A percentile compares a stretch with the other conserved stretches of the same genome.
These are phyloP conservation scores for Dendronephthya gigantea DNA, from an alignment of 64 coral and sea anemone genomes.

Conservation along the genomic window DNA sequence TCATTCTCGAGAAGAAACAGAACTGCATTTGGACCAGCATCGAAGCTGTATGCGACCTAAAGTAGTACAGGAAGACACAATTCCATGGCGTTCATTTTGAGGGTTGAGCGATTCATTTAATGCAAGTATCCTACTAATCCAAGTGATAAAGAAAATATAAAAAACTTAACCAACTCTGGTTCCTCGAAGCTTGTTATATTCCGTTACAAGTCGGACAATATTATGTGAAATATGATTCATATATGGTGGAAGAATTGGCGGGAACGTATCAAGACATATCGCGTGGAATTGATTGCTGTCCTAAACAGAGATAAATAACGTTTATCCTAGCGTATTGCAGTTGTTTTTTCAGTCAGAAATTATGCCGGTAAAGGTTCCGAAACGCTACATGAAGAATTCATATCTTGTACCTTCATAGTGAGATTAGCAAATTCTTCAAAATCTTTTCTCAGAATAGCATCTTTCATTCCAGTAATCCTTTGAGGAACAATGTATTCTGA, in stretches of 20 bases:
- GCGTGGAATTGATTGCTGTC: conserved; percentile 72
- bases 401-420: not conserved
- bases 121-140: not conserved
- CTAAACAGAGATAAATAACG: not conserved
- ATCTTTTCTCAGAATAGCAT: conserved; percentile 2
- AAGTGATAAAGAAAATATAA: not conserved
- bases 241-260: conserved; percentile 57
- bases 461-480: not conserved
- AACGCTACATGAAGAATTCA: too few relatives aligned
- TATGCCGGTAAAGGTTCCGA: not conserved
- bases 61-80: too few relatives aligned
- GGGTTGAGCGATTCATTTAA: too few relatives aligned
- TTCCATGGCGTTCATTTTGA: too few relatives aligned
- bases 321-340: too few relatives aligned
- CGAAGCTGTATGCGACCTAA: conserved; percentile 95
- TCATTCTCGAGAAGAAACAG: conserved; percentile 59
- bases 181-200: conserved; percentile 29
- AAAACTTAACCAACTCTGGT: conserved; percentile 29
- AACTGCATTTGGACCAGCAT: conserved; percentile 85
- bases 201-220: conserved; percentile 46
- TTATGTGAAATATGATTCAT: conserved; percentile 51
- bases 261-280: conserved; percentile 67
- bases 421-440: conserved; percentile 6
- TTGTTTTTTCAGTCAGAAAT: not conserved
- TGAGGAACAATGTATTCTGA: not conserved